Evolutionary conservation across 2,888 invertebrate species (phyloP).

Genomic region (Pseudococcus longispinus): DNA sequence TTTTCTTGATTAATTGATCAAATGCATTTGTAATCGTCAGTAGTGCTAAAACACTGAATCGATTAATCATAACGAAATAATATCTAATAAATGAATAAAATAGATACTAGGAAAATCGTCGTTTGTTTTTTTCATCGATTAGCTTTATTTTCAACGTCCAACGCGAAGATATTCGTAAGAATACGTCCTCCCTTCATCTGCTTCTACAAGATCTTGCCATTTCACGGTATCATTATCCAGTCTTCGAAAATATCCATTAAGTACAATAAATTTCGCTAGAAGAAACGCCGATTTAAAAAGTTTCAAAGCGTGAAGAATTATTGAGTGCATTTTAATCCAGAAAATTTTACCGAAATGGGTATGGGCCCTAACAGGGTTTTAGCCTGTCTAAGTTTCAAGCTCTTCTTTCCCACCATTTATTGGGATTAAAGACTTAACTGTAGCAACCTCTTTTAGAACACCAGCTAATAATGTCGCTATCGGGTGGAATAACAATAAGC

Average conservation of each 20-base stretch:
- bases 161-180: too few relatives aligned
- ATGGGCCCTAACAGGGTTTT: constrained; percentile 10
- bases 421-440: constrained; percentile 42
- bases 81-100: too few relatives aligned
- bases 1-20: too few relatives aligned
- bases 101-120: too few relatives aligned
- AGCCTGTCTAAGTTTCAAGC: constrained; percentile 32
- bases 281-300: constrained; percentile 4
- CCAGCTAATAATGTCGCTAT: constrained; percentile 32
- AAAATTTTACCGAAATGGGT: constrained; percentile 23
- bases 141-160: too few relatives aligned
- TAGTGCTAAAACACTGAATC: too few relatives aligned
- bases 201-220: not conserved
- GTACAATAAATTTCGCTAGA: not conserved
- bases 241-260: constrained; percentile 20
- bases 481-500: constrained; percentile 32
- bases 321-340: constrained; percentile 46
- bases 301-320: constrained; percentile 42
- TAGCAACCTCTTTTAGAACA: constrained; percentile 22
- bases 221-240: not conserved
- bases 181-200: not conserved
- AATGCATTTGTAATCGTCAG: too few relatives aligned
- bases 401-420: constrained; percentile 30
- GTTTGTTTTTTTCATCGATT: too few relatives aligned
- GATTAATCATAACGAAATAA: too few relatives aligned